Percentiles rank a stretch among this genome's conserved stretches.
These are phyloP conservation scores for Acanthococcus lagerstroemiae DNA, from an alignment of 2,888 invertebrate species.

Conservation along the genomic window DNA sequence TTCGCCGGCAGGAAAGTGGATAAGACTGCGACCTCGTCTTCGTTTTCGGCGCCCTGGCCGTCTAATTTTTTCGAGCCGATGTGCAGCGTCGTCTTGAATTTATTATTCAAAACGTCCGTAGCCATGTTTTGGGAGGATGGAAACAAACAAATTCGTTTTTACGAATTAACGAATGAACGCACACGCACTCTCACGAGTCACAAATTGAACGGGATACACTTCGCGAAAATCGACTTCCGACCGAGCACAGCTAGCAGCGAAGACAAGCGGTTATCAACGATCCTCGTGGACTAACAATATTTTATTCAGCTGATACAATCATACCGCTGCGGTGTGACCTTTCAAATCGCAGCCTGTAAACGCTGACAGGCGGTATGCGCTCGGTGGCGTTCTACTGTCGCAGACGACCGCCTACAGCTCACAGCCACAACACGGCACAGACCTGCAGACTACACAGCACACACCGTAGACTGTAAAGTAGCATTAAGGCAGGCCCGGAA, in stretches of 20 bases:
- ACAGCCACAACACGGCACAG: too few species aligned
- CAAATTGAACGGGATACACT: too few species aligned
- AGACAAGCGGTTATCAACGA: background rate
- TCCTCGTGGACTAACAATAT: background rate
- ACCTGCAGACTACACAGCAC: background rate
- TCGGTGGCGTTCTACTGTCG: too few species aligned
- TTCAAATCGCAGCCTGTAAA: background rate
- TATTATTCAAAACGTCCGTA: constrained; percentile 65
- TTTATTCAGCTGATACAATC: background rate
- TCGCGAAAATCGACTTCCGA: background rate
- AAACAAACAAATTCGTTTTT: too few species aligned
- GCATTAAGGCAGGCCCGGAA: too few species aligned
- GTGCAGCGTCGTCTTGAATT: constrained; percentile 50
- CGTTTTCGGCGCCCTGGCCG: constrained; percentile 52
- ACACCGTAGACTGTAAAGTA: too few species aligned
- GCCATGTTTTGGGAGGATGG: constrained; percentile 51
- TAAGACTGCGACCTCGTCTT: constrained; percentile 78
- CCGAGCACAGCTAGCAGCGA: background rate
- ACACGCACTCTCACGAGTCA: too few species aligned
- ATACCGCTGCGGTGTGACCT: background rate
- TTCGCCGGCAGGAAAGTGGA: constrained; percentile 70
- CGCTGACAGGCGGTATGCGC: background rate
- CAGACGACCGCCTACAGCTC: background rate
- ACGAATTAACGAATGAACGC: too few species aligned
- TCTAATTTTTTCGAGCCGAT: constrained; percentile 41